A percentile compares a stretch with the other conserved stretches of the same genome.
These are phyloP conservation scores for Pteropus alecto DNA, from an alignment of 2,113 vertebrate genomes.

Conservation along the genomic window DNA sequence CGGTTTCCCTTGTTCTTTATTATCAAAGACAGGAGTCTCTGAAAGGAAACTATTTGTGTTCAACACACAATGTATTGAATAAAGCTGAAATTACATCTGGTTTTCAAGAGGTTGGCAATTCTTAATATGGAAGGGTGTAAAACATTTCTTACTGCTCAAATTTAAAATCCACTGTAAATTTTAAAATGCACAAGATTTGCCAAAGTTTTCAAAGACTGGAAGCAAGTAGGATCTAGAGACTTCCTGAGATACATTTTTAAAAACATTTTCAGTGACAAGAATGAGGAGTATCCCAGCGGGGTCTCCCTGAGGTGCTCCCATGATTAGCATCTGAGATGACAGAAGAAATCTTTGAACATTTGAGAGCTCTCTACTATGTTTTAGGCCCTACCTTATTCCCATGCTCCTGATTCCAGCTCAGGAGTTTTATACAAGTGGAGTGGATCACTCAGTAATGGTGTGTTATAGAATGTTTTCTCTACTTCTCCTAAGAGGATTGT, in stretches of 20 bases:
- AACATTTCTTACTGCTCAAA: neutral
- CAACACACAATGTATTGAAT: neutral
- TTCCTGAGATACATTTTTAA: neutral
- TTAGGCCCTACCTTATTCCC: neutral
- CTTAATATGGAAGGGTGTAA: neutral
- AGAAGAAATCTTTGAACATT: neutral
- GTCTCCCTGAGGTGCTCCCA: neutral
- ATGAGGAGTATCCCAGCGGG: neutral
- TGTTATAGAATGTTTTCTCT: neutral
- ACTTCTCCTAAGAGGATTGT: neutral
- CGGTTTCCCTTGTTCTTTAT: neutral
- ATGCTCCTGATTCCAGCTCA: neutral
- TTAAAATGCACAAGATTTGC: neutral
- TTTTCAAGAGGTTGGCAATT: conserved; percentile 2
- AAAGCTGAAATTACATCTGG: neutral
- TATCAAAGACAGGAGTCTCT: neutral
- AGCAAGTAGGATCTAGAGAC: neutral
- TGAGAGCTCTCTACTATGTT: neutral
- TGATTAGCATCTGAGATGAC: neutral
- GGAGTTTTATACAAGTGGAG: neutral
- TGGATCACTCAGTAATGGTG: neutral
- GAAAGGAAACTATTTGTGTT: neutral
- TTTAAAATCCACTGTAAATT: neutral
- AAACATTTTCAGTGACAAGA: neutral
- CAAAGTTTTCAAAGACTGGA: neutral